A percentile compares a stretch with the other conserved stretches of the same genome.
These are phyloP conservation scores for Steinernema scapterisci DNA, from an alignment of 2,888 invertebrate genomes.

Conservation along the genomic window DNA sequence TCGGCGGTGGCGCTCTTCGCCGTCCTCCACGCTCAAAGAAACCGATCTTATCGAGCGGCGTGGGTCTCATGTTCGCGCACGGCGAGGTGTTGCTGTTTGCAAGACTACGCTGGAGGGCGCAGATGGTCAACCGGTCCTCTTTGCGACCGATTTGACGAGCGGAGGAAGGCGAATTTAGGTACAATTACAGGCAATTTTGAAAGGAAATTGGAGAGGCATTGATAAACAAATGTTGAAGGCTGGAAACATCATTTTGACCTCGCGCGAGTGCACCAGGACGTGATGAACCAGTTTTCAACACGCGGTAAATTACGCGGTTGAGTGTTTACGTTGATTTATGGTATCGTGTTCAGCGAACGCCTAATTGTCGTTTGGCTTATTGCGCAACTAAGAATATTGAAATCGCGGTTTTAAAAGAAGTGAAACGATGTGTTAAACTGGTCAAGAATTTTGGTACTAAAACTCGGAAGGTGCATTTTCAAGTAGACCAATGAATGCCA, in stretches of 20 bases:
- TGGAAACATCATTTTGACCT: too few relatives aligned
- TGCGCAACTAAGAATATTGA: background rate
- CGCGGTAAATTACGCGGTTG: background rate
- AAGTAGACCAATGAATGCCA: too few relatives aligned
- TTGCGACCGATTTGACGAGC: too few relatives aligned
- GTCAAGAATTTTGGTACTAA: background rate
- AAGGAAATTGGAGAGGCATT: too few relatives aligned
- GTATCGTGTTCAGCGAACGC: conserved; percentile 1
- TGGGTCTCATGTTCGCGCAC: too few relatives aligned
- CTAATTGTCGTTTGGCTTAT: background rate
- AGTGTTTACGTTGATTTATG: conserved; percentile 1
- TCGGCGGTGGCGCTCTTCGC: background rate
- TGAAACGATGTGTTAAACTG: too few relatives aligned
- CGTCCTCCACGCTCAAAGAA: background rate
- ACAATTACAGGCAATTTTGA: too few relatives aligned
- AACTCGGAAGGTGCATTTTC: background rate
- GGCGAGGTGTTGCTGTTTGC: background rate
- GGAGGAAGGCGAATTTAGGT: too few relatives aligned
- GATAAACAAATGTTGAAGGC: too few relatives aligned
- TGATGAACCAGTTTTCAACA: background rate
- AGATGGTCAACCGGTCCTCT: too few relatives aligned
- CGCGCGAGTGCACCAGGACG: background rate
- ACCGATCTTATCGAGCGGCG: background rate
- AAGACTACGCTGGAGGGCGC: background rate
- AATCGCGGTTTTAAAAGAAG: background rate